Evolutionary conservation across 2,113 vertebrate species (phyloP).

Genomic region (Glareola pratincola): DNA sequence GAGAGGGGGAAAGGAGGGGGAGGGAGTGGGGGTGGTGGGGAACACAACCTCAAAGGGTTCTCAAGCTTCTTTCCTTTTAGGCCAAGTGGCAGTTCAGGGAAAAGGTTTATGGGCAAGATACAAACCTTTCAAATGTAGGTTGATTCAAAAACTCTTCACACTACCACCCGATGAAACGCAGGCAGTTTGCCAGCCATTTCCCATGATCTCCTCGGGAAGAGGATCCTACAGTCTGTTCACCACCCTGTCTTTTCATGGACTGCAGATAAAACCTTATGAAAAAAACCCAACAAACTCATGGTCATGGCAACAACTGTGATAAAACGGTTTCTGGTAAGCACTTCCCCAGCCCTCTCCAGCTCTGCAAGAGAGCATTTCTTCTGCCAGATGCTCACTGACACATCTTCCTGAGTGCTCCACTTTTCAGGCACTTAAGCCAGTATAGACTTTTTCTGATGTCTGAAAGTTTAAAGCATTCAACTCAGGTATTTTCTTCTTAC

Average conservation of each 20-base stretch:
- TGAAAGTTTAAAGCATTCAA: background rate
- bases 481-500: background rate
- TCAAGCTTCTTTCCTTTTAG: background rate
- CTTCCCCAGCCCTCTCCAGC: background rate
- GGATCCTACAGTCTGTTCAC: background rate
- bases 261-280: background rate
- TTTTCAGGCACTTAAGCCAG: background rate
- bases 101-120: background rate
- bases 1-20: accelerated
- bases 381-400: background rate
- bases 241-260: background rate
- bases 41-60: background rate
- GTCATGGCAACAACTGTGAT: background rate
- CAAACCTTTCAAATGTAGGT: background rate
- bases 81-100: background rate
- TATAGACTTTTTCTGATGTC: background rate
- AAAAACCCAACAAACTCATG: background rate
- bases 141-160: background rate
- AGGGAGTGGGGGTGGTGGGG: accelerated
- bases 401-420: background rate
- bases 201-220: background rate
- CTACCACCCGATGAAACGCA: background rate
- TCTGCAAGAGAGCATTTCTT: background rate
- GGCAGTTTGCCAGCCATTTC: background rate
- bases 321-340: background rate